Evolutionary conservation across 2,113 vertebrate species (phyloP).

Genomic region (Macrotus californicus): DNA sequence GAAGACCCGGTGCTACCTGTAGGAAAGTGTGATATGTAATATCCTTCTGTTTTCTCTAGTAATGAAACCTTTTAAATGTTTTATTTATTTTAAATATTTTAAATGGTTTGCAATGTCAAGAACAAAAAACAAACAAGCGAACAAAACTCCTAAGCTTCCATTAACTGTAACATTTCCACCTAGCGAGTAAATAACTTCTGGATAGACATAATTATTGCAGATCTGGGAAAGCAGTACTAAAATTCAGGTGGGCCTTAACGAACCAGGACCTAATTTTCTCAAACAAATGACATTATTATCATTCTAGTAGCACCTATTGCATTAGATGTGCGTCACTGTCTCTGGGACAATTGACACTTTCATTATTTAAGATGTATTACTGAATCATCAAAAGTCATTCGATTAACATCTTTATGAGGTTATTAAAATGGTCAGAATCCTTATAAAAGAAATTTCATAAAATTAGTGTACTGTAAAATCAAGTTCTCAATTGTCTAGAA

Average conservation of each 20-base stretch:
- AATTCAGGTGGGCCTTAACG: not conserved
- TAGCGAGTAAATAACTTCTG: not conserved
- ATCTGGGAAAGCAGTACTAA: not conserved
- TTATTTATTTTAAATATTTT: not conserved
- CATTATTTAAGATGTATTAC: slow-evolving; percentile 8
- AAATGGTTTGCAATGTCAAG: not conserved
- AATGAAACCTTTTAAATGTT: not conserved
- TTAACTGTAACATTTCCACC: not conserved
- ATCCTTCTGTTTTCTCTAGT: not conserved
- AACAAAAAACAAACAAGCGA: not conserved
- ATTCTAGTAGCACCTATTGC: not conserved
- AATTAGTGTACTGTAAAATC: slow-evolving; percentile 28
- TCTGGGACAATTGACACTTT: not conserved
- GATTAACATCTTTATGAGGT: slow-evolving; percentile 15
- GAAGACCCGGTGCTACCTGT: not conserved
- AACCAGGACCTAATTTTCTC: not conserved
- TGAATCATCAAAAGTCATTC: slow-evolving; percentile 33
- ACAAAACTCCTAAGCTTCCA: not conserved
- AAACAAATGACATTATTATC: not conserved
- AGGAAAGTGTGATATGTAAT: not conserved
- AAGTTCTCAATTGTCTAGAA: not conserved
- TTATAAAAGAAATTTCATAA: slow-evolving; percentile 32
- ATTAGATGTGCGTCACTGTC: slow-evolving; percentile 11
- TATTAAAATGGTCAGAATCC: slow-evolving; percentile 4
- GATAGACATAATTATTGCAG: not conserved